Percentiles rank a stretch among this genome's conserved stretches.
Evolutionary conservation across 2,888 invertebrate genomes (phyloP).

Genomic region (Amiota minor): DNA sequence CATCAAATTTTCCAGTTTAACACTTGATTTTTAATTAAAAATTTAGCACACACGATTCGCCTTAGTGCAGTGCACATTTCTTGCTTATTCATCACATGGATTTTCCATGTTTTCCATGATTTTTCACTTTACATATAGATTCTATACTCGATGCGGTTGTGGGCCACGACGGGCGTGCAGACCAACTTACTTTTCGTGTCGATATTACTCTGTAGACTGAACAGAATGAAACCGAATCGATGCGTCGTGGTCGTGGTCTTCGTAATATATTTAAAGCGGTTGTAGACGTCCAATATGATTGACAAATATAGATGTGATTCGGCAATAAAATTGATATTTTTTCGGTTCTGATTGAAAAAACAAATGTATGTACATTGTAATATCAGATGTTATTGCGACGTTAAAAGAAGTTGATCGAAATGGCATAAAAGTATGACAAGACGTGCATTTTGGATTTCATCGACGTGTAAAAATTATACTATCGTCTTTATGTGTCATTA

Average conservation of each 20-base stretch:
- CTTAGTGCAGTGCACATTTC: slow-evolving; percentile 48
- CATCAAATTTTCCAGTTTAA: slow-evolving; percentile 49
- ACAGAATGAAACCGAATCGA: slow-evolving; percentile 31
- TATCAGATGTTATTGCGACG: too few relatives aligned
- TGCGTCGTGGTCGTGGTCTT: slow-evolving; percentile 30
- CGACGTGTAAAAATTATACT: too few relatives aligned
- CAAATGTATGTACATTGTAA: not conserved
- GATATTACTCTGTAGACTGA: slow-evolving; percentile 73
- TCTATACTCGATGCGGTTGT: slow-evolving; percentile 59
- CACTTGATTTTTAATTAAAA: slow-evolving; percentile 49
- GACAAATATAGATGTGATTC: slow-evolving; percentile 41
- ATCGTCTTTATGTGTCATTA: too few relatives aligned
- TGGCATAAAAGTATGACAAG: too few relatives aligned
- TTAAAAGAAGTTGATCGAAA: too few relatives aligned
- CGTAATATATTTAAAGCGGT: not conserved
- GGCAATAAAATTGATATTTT: not conserved
- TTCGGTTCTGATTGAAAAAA: not conserved
- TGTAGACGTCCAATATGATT: slow-evolving; percentile 47
- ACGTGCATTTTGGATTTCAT: too few relatives aligned
- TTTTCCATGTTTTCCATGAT: slow-evolving; percentile 66
- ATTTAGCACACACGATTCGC: slow-evolving; percentile 44
- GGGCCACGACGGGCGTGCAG: slow-evolving; percentile 41
- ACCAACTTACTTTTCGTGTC: slow-evolving; percentile 72
- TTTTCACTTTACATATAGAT: slow-evolving; percentile 57
- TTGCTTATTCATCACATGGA: slow-evolving; percentile 53